Conservation (phyloP, 2,113 vertebrate species). For the Mesocricetus auratus region DNA sequence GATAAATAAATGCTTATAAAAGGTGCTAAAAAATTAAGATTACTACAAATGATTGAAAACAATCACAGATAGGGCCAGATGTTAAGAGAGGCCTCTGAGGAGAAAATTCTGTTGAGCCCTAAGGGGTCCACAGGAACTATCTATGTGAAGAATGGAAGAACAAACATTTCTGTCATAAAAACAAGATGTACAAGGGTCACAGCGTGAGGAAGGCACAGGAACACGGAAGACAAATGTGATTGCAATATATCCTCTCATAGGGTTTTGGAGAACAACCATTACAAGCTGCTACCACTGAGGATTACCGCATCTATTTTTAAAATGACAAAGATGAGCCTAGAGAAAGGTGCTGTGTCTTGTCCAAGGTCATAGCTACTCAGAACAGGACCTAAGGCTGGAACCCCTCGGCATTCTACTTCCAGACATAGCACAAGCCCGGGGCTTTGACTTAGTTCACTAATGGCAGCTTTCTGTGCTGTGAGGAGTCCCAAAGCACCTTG, state of each 20-base stretch:
- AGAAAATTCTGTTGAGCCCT: conserved; percentile 33
- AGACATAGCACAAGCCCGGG: background rate
- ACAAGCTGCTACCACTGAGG: background rate
- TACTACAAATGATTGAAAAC: conserved; percentile 36
- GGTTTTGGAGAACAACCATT: background rate
- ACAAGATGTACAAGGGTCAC: background rate
- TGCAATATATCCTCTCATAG: background rate
- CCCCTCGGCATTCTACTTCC: background rate
- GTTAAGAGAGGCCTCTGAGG: conserved; percentile 13
- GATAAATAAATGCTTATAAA: conserved; percentile 16
- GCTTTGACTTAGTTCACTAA: background rate
- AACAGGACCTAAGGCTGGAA: background rate
- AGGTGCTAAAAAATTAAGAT: background rate
- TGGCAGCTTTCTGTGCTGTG: background rate
- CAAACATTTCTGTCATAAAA: background rate
- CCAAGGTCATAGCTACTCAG: conserved; percentile 63
- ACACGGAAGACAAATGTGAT: background rate
- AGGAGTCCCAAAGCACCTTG: conserved; percentile 28
- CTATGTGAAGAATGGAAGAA: background rate
- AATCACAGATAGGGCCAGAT: background rate
- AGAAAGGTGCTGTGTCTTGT: conserved; percentile 15
- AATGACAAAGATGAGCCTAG: conserved; percentile 61
- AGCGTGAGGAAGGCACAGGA: background rate
- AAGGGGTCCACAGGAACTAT: background rate
- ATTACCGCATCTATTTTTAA: conserved; percentile 62